These are phyloP conservation scores for Sylvilagus floridanus DNA, from an alignment of 2,797 vertebrate genomes.

Conservation along the genomic window DNA sequence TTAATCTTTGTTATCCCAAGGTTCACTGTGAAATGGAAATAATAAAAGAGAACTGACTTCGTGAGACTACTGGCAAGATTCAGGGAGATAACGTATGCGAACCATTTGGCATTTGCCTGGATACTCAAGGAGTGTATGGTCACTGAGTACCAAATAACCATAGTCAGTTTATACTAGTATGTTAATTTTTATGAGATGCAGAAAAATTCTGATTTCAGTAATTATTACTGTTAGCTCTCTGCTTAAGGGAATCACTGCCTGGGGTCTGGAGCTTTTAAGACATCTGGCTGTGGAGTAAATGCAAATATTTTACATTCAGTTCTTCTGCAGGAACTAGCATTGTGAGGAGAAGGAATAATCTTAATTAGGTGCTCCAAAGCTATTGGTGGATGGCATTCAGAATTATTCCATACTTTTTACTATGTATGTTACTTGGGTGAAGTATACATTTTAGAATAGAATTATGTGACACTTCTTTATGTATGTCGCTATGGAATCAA, in stretches of 20 bases:
- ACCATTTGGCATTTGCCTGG: background rate
- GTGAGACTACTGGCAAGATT: background rate
- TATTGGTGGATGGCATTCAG: background rate
- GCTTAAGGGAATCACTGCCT: background rate
- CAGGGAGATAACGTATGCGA: background rate
- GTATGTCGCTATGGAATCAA: background rate
- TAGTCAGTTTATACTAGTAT: conserved; percentile 31
- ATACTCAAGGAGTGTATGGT: background rate
- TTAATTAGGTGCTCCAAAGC: conserved; percentile 37
- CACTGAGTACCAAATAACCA: background rate
- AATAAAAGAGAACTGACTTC: background rate
- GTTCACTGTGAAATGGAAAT: conserved; percentile 43
- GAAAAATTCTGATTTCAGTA: conserved; percentile 30
- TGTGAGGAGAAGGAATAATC: background rate
- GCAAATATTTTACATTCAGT: background rate
- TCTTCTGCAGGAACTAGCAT: background rate
- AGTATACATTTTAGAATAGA: conserved; percentile 54
- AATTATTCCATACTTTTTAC: conserved; percentile 8
- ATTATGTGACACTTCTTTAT: conserved; percentile 40
- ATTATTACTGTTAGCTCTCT: conserved; percentile 11
- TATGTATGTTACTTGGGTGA: conserved; percentile 7
- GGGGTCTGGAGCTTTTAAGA: background rate
- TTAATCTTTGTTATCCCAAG: background rate
- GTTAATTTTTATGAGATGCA: conserved; percentile 28
- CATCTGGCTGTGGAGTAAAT: background rate